Base-by-base conservation (phyloP, 2,113 vertebrate genomes). In the Chaetorhynchus papuensis region DNA sequence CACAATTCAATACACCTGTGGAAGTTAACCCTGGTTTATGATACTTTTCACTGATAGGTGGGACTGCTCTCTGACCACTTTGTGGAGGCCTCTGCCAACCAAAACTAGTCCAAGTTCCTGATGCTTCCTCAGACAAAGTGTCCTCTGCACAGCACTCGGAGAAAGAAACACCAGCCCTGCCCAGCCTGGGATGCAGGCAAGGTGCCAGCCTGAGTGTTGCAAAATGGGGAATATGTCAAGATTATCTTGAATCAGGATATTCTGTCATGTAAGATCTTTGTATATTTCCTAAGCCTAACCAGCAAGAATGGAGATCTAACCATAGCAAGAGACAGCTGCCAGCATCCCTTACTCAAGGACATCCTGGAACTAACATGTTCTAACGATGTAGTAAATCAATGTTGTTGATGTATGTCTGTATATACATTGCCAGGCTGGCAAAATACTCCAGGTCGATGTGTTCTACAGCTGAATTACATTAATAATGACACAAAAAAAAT, bases 131-230 rank as follows among this genome's bases (percentile, higher is more conserved):
- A 24, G 45, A 41, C 9, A 9, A 31, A 35, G 33, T 2, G 2
- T 49, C 28, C 28, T 59, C 24, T 31, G 3, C 8, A 24, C 16
- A 14, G n/a, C n/a, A 35, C n/a, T 22, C 39, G 35, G 30, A 66
- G 52, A 14, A 57, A 57, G 52, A 26, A 66, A 6, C 35, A 57
- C 9, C 52, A 76, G 70, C 50, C n/a, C 28, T 45, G 41, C 69
- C n/a, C 69, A 41, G n/a, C 50, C 28, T 2, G 6, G 56, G 33
- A 61, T 0, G 0, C 0, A 1, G 13, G 33, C 66, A 61, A 27
- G 56, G 21, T 0, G 0, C 56, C 33, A 53, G 26, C 47, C 21
- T 1, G 0, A 37, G 53, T 10, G 37, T 3, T 77, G 44, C 27
- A 52, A 52, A 77, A 77, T 22, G 35, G 41, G 27, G 15, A 70